phyloP scores from a whole-genome alignment of 2,888 invertebrate genomes.

The Dexiosoma caninum region DNA sequence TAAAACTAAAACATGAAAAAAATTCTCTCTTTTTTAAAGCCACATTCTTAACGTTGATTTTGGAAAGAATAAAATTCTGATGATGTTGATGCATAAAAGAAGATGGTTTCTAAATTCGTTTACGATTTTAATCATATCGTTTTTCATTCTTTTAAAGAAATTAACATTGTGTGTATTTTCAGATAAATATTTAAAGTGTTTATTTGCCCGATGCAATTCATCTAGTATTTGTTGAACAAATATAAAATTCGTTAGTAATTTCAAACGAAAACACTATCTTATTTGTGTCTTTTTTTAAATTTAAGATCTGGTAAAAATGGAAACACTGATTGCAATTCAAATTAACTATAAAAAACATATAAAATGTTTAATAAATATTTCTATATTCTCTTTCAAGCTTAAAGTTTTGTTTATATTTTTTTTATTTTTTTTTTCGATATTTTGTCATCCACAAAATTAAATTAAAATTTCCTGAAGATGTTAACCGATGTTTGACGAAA shows the following conservation, averaged over 20 bases:
- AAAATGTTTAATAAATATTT: too few species aligned
- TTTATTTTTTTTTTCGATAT: too few species aligned
- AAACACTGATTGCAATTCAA: background rate
- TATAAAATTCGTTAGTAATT: background rate
- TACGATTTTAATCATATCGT: constrained; percentile 31
- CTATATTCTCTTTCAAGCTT: too few species aligned
- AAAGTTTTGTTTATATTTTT: too few species aligned
- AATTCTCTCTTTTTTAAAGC: background rate
- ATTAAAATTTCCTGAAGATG: too few species aligned
- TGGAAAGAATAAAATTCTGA: background rate
- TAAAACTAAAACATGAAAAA: background rate
- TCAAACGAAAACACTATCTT: too few species aligned
- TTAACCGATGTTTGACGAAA: too few species aligned
- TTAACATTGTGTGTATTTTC: background rate
- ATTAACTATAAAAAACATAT: too few species aligned
- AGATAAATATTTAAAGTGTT: constrained; percentile 11
- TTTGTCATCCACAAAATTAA: too few species aligned
- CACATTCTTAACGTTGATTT: background rate
- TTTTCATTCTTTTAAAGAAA: too few species aligned
- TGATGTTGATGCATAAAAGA: background rate
- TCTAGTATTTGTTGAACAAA: constrained; percentile 37
- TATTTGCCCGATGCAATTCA: constrained; percentile 37
- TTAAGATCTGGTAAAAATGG: too few species aligned
- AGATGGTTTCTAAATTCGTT: background rate
- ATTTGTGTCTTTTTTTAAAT: too few species aligned